Evolutionary conservation across 2,113 vertebrate species (phyloP), one percentile per base, ranked within the genome.

Genomic region (Saccopteryx bilineata): DNA sequence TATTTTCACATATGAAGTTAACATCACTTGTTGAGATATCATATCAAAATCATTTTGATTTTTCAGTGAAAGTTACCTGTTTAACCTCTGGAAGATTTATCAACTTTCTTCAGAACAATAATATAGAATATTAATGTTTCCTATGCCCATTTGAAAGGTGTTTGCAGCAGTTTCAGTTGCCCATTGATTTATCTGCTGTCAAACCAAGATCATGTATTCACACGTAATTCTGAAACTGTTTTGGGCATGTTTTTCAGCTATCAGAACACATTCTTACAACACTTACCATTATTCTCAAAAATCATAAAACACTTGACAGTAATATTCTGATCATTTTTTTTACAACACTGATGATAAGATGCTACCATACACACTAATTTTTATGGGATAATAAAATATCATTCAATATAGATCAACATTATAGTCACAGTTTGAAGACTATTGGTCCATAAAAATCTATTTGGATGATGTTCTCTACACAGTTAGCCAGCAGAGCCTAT

Each of bases 301-400:
- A 58, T 52, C 71, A 71, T 10, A 75, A 0, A 0, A 19, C 6
- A 76, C 31, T 75, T 87, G 18, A 39, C 9, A 63, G 24, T 24
- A 82, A 71, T 24, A 80, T 74, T 88, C 60, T 87, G 52, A 28
- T 80, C 4, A n/a, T 13, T 82, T 87, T 87, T 78, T 76, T 85
- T 10, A 11, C 82, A 87, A 90, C 7, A 48, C 5, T 58, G 72
- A 61, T 28, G 26, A 10, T 26, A 87, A 68, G 31, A 60, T 85
- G 5, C 7, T 83, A 63, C 46, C 5, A 26, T n/a, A 52, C 18
- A 52, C 24, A 24, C 31, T 65, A 52, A 69, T 54, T 82, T 87
- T 87, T 61, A 11, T 56, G 9, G 2, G 26, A 61, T 24, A 81
- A 50, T 91, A 46, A 84, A 60, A 5, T 54, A 2, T 56, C 24